Evolutionary conservation across 1,140 invertebrate species (phyloP).

Genomic region (Panagrolaimus sp.): DNA sequence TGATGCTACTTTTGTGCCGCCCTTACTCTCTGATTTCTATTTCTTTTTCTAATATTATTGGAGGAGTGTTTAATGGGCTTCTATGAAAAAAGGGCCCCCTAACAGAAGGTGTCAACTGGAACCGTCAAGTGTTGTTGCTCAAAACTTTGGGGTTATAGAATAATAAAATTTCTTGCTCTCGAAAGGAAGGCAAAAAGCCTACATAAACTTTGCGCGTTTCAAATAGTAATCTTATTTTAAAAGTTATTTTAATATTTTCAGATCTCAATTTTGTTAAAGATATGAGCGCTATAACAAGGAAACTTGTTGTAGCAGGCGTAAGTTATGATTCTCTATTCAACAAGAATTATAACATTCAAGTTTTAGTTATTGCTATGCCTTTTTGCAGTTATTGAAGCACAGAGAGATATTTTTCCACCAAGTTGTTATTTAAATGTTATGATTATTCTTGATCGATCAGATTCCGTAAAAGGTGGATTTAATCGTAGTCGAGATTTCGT

Average conservation of each 20-base stretch:
- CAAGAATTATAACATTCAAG: background rate
- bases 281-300: background rate
- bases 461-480: constrained; percentile 51
- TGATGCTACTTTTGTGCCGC: background rate
- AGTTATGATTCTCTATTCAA: background rate
- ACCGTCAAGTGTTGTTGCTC: constrained; percentile 13
- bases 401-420: constrained; percentile 42
- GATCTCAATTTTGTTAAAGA: background rate
- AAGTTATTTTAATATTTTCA: background rate
- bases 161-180: background rate
- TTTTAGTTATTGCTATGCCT: constrained; percentile 11
- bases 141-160: no score
- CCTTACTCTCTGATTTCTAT: background rate
- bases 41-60: background rate
- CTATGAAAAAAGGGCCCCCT: background rate
- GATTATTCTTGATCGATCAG: constrained; percentile 54
- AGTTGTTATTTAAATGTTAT: constrained; percentile 53
- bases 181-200: background rate
- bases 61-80: constrained; percentile 12
- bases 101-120: constrained; percentile 13
- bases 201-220: background rate
- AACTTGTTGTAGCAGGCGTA: constrained; percentile 8
- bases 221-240: background rate
- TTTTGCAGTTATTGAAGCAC: constrained; percentile 1
- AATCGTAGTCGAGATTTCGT: constrained; percentile 52